Percentiles rank a stretch among this genome's conserved stretches.
phyloP scores from a whole-genome alignment of 2,888 invertebrate species.

The Xestia c-nigrum region DNA sequence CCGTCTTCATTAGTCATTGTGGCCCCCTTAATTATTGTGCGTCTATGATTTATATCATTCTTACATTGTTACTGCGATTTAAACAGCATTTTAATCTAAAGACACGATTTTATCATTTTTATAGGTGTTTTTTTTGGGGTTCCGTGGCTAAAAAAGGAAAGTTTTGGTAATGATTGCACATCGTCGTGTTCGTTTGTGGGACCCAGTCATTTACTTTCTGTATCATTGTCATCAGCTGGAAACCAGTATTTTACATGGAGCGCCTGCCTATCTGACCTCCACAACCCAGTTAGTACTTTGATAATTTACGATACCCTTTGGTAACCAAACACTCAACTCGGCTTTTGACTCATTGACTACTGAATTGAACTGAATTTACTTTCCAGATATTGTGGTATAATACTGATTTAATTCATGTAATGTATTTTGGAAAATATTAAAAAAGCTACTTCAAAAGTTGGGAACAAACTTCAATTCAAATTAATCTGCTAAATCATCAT shows the following conservation, averaged over 20 bases:
- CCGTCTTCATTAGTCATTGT: constrained; percentile 83
- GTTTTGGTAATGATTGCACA: not conserved
- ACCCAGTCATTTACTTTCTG: not conserved
- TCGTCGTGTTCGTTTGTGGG: not conserved
- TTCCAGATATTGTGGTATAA: not conserved
- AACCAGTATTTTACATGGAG: no score
- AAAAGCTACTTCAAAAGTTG: not conserved
- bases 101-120: constrained; percentile 64
- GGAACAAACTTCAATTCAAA: not conserved
- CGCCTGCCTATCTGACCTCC: no score
- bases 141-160: not conserved
- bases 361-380: no score
- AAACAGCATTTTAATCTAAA: constrained; percentile 59
- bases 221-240: not conserved
- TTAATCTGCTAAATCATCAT: not conserved
- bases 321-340: no score
- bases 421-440: not conserved
- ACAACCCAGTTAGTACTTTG: no score
- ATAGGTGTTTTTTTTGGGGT: constrained; percentile 7
- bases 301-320: no score
- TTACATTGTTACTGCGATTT: constrained; percentile 64
- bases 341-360: no score
- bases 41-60: constrained; percentile 69
- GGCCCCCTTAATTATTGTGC: constrained; percentile 81
- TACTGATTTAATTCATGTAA: no score